Evolutionary conservation across 2,888 invertebrate genomes (phyloP).

Genomic region (Zaprionus obscuricornis): DNA sequence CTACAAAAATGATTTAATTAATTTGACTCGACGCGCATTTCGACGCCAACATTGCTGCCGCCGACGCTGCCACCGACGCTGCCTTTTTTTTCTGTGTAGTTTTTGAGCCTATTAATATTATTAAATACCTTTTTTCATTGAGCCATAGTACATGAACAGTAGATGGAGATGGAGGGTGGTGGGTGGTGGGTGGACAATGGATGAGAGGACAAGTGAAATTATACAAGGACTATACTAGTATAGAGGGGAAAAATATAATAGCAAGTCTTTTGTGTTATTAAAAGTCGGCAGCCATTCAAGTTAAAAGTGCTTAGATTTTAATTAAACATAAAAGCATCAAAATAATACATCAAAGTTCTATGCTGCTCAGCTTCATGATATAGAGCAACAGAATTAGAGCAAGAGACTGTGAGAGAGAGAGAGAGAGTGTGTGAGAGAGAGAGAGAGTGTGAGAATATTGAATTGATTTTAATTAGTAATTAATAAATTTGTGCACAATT

Average conservation of each 20-base stretch:
- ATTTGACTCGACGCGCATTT: conserved; percentile 22
- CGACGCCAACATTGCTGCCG: not conserved
- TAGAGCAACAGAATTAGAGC: too few species aligned
- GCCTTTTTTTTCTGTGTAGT: not conserved
- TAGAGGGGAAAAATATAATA: too few species aligned
- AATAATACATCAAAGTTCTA: conserved; percentile 63
- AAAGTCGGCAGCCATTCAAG: conserved; percentile 70
- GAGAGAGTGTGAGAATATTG: too few species aligned
- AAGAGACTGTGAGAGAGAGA: too few species aligned
- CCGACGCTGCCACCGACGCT: not conserved
- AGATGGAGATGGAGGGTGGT: too few species aligned
- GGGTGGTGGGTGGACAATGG: too few species aligned
- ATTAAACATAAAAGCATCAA: conserved; percentile 46
- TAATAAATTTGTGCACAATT: too few species aligned
- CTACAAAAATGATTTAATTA: conserved; percentile 50
- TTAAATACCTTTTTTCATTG: conserved; percentile 67
- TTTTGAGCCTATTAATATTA: conserved; percentile 44
- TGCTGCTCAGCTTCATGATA: conserved; percentile 15
- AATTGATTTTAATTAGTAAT: too few species aligned
- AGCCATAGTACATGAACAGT: too few species aligned
- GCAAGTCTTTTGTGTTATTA: conserved; percentile 46
- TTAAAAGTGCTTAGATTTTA: conserved; percentile 68
- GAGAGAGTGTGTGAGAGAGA: too few species aligned
- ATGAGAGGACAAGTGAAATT: too few species aligned
- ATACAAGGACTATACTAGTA: too few species aligned